phyloP scores from a whole-genome alignment of 92 coral and sea anemone species.

The Meandrina meandrites region DNA sequence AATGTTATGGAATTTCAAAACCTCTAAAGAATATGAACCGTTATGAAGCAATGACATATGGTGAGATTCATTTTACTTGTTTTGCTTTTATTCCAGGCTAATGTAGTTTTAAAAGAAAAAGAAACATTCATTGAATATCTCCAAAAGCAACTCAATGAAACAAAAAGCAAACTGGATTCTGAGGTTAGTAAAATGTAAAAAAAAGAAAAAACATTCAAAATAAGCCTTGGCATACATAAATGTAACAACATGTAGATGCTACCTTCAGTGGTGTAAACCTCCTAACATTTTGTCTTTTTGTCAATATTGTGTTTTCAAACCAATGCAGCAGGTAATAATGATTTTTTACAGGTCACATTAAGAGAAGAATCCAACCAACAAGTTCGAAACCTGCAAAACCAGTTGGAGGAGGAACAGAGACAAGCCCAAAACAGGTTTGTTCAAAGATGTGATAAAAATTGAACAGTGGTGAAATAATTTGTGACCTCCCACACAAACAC shows the following conservation, averaged over 20 bases:
- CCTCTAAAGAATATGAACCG: too few relatives aligned
- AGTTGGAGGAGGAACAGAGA: slow-evolving; percentile 84
- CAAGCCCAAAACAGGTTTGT: slow-evolving; percentile 81
- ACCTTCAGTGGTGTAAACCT: too few relatives aligned
- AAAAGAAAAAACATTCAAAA: too few relatives aligned
- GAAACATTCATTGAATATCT: slow-evolving; percentile 90
- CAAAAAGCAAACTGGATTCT: slow-evolving; percentile 66
- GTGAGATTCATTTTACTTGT: background rate
- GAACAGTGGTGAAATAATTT: background rate
- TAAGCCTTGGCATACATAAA: too few relatives aligned
- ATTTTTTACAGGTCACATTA: slow-evolving; percentile 55
- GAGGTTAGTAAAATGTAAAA: slow-evolving; percentile 60
- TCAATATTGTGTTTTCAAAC: background rate
- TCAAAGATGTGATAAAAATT: background rate
- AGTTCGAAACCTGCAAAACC: slow-evolving; percentile 90
- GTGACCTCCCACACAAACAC: too few relatives aligned
- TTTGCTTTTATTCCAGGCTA: slow-evolving; percentile 56
- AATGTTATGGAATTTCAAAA: too few relatives aligned
- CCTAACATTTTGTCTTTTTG: too few relatives aligned
- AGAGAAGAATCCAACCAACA: slow-evolving; percentile 92
- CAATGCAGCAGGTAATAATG: background rate
- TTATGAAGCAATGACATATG: background rate
- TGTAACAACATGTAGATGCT: too few relatives aligned
- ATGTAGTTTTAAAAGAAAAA: slow-evolving; percentile 87
- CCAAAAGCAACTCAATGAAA: slow-evolving; percentile 91